Percentiles rank a stretch among this genome's conserved stretches.
Conservation (phyloP, 2,113 vertebrate species). For the Brachypteracias leptosomus region DNA sequence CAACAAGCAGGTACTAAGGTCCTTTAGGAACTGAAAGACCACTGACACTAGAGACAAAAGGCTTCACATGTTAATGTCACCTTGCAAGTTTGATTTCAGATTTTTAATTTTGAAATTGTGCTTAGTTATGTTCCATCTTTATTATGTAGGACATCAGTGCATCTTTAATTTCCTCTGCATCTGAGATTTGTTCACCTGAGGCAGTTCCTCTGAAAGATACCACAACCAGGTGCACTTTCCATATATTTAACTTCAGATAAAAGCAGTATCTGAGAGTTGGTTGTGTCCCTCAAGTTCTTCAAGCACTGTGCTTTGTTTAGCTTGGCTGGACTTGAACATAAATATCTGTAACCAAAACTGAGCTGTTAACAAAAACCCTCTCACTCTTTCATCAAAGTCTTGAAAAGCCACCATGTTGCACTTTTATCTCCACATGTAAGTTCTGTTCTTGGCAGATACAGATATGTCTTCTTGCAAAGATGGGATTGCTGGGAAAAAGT, state of each 20-base stretch:
- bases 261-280: neutral
- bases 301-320: neutral
- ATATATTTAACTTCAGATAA: neutral
- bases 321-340: neutral
- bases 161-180: slow-evolving; percentile 4
- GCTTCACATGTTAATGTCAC: neutral
- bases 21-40: neutral
- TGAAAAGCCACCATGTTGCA: neutral
- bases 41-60: neutral
- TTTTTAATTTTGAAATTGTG: neutral
- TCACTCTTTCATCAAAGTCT: neutral
- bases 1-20: neutral
- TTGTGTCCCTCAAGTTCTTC: neutral
- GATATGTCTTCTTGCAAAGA: neutral
- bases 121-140: neutral
- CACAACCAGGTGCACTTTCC: neutral
- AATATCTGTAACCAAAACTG: neutral
- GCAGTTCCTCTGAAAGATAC: neutral
- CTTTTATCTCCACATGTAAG: neutral
- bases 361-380: neutral
- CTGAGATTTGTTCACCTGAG: neutral
- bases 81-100: neutral
- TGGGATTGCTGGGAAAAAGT: neutral
- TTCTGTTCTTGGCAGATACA: neutral
- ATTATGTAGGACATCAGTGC: neutral